Conservation (phyloP, 2,113 vertebrate genomes). For the pig (Sus scrofa) region DNA sequence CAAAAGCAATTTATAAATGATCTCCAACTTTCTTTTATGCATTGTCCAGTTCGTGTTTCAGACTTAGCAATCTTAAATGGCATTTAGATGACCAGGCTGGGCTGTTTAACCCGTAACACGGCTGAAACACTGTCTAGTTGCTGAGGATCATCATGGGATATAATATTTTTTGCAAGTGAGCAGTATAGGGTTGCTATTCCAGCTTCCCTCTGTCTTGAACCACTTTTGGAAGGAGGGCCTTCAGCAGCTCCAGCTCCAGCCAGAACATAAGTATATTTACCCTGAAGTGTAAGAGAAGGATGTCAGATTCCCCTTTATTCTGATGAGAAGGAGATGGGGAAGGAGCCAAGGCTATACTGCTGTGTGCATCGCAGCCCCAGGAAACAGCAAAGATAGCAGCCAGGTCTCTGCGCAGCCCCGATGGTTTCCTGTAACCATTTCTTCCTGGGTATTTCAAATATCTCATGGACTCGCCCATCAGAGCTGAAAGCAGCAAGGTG, state of each 20-base stretch:
- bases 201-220: not conserved
- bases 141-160: conserved; percentile 8
- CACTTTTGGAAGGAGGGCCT: conserved; percentile 18
- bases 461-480: no score
- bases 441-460: not conserved
- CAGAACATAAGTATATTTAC: not conserved
- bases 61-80: not conserved
- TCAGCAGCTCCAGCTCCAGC: not conserved
- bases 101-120: conserved; percentile 1
- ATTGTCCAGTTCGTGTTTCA: conserved; percentile 56
- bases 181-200: not conserved
- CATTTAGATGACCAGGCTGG: conserved; percentile 51
- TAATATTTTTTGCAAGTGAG: not conserved
- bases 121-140: not conserved
- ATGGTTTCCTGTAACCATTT: not conserved
- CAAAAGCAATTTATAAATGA: conserved; percentile 33
- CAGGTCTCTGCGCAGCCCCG: no score
- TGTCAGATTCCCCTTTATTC: not conserved
- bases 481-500: not conserved
- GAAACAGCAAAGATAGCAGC: fast-evolving
- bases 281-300: not conserved
- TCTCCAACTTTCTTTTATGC: conserved; percentile 21
- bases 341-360: not conserved
- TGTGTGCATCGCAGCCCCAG: fast-evolving
- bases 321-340: not conserved